Conservation (phyloP, 2,888 invertebrate genomes). For the Keiferia lycopersicella region DNA sequence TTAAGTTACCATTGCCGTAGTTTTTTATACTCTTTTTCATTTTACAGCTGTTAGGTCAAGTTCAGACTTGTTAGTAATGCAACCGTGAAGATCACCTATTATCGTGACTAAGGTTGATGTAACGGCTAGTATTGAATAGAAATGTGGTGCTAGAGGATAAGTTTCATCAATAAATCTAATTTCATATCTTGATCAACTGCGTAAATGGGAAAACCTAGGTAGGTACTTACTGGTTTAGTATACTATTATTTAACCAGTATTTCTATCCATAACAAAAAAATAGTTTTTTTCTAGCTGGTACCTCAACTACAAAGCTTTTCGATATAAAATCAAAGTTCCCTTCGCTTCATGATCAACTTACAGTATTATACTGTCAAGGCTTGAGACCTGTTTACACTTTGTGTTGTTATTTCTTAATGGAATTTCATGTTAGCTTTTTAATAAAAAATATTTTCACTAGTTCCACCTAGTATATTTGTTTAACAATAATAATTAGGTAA, state of each 20-base stretch:
- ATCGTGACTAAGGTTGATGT: conserved; percentile 24
- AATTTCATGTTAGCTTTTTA: too few relatives aligned
- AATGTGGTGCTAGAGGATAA: too few relatives aligned
- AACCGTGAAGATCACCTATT: conserved; percentile 40
- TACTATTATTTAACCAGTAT: background rate
- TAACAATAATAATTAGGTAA: too few relatives aligned
- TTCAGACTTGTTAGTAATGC: conserved; percentile 50
- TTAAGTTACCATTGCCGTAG: conserved; percentile 40
- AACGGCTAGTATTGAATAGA: conserved; percentile 9
- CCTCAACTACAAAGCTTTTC: conserved; percentile 21
- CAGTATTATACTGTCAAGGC: conserved; percentile 58
- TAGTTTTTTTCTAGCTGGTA: background rate
- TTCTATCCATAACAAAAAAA: background rate
- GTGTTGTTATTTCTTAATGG: too few relatives aligned
- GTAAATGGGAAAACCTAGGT: background rate
- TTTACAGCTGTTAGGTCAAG: conserved; percentile 50
- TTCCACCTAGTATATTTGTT: too few relatives aligned
- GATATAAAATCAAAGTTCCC: conserved; percentile 36
- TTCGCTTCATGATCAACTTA: conserved; percentile 50
- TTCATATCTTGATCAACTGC: too few relatives aligned
- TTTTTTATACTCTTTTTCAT: conserved; percentile 30
- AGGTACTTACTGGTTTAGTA: too few relatives aligned
- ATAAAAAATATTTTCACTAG: too few relatives aligned
- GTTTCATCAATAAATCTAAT: too few relatives aligned
- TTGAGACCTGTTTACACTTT: conserved; percentile 50